Percentiles rank a stretch among this genome's conserved stretches.
These are phyloP conservation scores for Sarcophaga peregrina DNA, from an alignment of 1,140 invertebrate species.

Conservation along the genomic window DNA sequence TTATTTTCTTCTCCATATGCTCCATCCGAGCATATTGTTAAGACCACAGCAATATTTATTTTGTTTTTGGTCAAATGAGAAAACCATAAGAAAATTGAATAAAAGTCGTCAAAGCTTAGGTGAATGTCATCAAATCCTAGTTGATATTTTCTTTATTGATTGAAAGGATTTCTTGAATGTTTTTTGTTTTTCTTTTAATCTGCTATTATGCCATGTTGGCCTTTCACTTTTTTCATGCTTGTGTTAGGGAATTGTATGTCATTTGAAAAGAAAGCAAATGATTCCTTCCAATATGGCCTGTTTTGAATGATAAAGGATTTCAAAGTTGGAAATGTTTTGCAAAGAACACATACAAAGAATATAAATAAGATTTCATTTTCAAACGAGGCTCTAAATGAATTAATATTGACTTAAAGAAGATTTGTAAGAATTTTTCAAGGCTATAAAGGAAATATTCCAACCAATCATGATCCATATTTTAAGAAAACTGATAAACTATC, in stretches of 20 bases:
- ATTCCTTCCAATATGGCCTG: not conserved
- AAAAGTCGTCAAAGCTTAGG: not conserved
- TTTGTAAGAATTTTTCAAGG: no score
- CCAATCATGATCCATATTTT: no score
- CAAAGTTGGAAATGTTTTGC: no score
- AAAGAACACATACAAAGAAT: no score
- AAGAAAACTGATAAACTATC: no score
- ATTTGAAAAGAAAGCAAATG: not conserved
- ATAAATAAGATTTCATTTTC: no score
- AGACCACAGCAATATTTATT: not conserved
- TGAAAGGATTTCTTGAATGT: constrained; percentile 7
- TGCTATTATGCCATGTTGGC: not conserved
- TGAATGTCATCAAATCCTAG: constrained; percentile 18
- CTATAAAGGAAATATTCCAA: no score
- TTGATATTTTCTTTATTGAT: constrained; percentile 23
- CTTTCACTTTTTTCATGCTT: not conserved
- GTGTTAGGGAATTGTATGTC: not conserved
- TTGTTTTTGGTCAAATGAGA: not conserved
- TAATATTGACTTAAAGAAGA: no score
- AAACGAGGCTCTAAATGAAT: no score
- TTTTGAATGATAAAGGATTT: not conserved
- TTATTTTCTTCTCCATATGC: not conserved
- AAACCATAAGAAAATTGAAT: not conserved
- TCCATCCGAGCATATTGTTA: not conserved
- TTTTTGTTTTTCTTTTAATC: not conserved